These are phyloP conservation scores for Catostomus latipinnis DNA, from an alignment of 2,797 vertebrate species.

Conservation along the genomic window DNA sequence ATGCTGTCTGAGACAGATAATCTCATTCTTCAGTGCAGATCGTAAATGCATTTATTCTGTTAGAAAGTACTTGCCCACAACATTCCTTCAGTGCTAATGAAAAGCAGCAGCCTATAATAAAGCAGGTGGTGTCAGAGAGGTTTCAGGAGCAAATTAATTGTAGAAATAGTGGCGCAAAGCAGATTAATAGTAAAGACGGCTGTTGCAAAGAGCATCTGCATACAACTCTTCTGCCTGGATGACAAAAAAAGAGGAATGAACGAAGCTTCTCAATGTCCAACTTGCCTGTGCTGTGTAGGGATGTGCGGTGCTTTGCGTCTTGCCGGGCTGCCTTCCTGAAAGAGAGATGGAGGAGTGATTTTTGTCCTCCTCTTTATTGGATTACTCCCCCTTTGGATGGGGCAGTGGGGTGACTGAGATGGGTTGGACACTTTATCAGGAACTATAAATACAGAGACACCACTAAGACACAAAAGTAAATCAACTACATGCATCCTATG, in stretches of 20 bases:
- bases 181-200: neutral
- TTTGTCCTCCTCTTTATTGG: conserved; percentile 54
- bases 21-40: neutral
- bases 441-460: conserved; percentile 55
- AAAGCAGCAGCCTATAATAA: neutral
- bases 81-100: neutral
- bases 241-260: no score
- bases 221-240: neutral
- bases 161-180: neutral
- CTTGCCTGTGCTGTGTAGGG: conserved; percentile 23
- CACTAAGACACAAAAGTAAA: neutral
- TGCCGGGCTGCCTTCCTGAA: conserved; percentile 18
- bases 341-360: conserved; percentile 13
- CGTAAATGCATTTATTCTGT: neutral
- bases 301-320: neutral
- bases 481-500: neutral
- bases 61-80: neutral
- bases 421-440: conserved; percentile 37
- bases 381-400: conserved; percentile 42
- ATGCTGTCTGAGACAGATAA: neutral
- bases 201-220: neutral
- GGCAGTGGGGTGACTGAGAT: conserved; percentile 44
- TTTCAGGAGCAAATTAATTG: neutral
- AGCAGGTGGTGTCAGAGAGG: no score
- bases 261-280: neutral